Evolutionary conservation across 1,140 invertebrate species (phyloP).

Genomic region (Limonius californicus): DNA sequence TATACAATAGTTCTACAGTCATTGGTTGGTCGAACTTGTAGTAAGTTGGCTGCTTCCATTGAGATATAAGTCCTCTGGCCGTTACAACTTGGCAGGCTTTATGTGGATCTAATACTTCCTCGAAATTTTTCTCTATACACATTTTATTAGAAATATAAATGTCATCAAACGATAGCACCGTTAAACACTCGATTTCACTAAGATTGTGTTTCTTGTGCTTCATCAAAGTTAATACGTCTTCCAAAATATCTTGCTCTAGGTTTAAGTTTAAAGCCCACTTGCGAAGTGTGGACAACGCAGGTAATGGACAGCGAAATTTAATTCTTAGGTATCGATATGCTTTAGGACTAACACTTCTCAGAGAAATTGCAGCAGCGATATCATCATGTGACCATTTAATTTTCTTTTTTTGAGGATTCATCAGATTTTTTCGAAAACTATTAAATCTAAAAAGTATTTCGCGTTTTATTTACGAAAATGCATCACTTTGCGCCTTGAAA

Average conservation of each 20-base stretch:
- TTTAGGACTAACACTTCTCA: neutral
- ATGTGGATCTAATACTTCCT: neutral
- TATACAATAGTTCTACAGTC: neutral
- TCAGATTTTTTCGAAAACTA: too few species aligned
- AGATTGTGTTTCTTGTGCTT: neutral
- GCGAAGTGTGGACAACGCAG: neutral
- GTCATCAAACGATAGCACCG: neutral
- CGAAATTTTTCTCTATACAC: neutral
- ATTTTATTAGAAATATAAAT: neutral
- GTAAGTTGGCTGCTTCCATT: neutral
- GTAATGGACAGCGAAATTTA: neutral
- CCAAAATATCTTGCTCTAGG: neutral
- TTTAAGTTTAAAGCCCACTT: neutral
- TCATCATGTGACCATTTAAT: neutral
- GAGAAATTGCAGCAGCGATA: neutral
- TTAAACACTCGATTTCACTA: neutral
- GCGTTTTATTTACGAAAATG: too few species aligned
- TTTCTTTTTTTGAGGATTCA: too few species aligned
- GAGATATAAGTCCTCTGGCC: neutral
- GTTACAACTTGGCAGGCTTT: neutral
- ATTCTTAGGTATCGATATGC: neutral
- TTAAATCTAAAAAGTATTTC: too few species aligned
- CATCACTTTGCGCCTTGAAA: too few species aligned
- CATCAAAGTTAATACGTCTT: neutral
- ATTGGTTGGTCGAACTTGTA: too few species aligned